phyloP scores from a whole-genome alignment of 2,113 vertebrate species.

The Cygnus atratus region DNA sequence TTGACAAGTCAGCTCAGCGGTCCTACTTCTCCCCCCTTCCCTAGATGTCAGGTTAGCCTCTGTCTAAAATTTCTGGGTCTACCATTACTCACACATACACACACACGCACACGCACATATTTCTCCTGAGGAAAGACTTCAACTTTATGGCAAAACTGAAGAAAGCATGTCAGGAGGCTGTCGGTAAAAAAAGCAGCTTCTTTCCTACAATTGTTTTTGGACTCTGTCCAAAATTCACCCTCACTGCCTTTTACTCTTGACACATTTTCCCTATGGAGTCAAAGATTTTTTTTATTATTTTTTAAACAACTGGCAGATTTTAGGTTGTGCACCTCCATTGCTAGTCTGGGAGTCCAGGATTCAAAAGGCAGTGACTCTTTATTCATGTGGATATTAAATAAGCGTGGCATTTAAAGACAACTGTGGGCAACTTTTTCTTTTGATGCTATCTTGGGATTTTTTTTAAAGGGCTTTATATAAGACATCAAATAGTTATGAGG shows the following conservation, averaged over 20 bases:
- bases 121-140: slow-evolving; percentile 75
- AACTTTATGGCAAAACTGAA: slow-evolving; percentile 70
- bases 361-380: slow-evolving; percentile 60
- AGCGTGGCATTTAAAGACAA: slow-evolving; percentile 75
- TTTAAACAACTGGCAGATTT: slow-evolving; percentile 71
- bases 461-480: slow-evolving; percentile 77
- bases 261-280: slow-evolving; percentile 63
- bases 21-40: background rate
- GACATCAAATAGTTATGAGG: slow-evolving; percentile 80
- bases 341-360: slow-evolving; percentile 25
- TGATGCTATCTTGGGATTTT: slow-evolving; percentile 77
- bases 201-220: slow-evolving; percentile 65
- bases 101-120: slow-evolving; percentile 17
- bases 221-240: slow-evolving; percentile 71
- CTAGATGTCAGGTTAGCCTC: slow-evolving; percentile 37
- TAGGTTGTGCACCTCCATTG: slow-evolving; percentile 28
- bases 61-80: slow-evolving; percentile 68
- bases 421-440: slow-evolving; percentile 70
- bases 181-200: slow-evolving; percentile 13
- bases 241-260: slow-evolving; percentile 69
- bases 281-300: slow-evolving; percentile 1
- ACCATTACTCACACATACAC: background rate
- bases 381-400: slow-evolving; percentile 76
- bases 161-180: slow-evolving; percentile 68
- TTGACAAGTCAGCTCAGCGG: slow-evolving; percentile 46